Percentiles rank a stretch among this genome's conserved stretches.
phyloP scores from a whole-genome alignment of 2,888 invertebrate genomes.

The Aphodius granarius region DNA sequence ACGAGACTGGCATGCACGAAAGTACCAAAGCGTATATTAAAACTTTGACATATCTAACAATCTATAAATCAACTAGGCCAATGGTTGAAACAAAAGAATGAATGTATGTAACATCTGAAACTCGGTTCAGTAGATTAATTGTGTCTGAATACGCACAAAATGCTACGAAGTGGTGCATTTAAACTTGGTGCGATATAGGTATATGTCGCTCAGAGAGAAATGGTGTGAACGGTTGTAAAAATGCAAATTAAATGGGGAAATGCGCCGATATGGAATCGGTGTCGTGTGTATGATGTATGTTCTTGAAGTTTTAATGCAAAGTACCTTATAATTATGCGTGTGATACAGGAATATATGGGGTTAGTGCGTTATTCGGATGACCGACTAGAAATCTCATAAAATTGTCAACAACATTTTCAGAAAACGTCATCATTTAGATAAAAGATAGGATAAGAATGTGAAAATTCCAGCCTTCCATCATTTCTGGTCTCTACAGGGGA shows the following conservation, averaged over 20 bases:
- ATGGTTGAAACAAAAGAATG: neutral
- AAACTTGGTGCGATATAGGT: neutral
- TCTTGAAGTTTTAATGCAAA: neutral
- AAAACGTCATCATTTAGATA: too few species aligned
- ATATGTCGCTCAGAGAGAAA: neutral
- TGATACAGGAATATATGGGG: neutral
- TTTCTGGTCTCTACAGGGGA: too few species aligned
- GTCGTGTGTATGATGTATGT: neutral
- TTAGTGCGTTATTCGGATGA: neutral
- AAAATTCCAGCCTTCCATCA: too few species aligned
- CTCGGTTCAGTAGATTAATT: neutral
- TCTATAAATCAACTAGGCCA: constrained; percentile 1
- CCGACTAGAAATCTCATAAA: too few species aligned
- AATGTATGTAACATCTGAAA: neutral
- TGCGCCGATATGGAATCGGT: neutral
- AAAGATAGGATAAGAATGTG: too few species aligned
- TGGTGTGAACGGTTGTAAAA: neutral
- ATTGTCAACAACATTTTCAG: too few species aligned
- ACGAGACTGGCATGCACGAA: neutral
- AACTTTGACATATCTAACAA: neutral
- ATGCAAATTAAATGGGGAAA: neutral
- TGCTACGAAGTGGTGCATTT: neutral
- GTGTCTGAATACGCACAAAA: neutral
- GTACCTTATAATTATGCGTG: neutral
- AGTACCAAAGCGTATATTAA: neutral